Base-by-base conservation (phyloP, 2,888 invertebrate species). In the Alsophila aescularia region DNA sequence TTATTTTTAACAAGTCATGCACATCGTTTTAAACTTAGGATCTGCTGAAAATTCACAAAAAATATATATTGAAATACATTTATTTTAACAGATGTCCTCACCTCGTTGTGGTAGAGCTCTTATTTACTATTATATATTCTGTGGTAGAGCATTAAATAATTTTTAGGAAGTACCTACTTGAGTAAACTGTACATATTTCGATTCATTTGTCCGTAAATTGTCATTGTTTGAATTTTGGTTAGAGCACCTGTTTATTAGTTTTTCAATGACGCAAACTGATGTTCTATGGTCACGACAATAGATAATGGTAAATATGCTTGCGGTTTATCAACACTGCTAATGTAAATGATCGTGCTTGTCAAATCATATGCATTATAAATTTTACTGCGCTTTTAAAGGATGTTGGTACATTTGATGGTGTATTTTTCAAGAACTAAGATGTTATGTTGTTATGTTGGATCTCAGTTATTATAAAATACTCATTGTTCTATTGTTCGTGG, bases 401-500 rank as follows among this genome's bases (percentile, higher is more conserved):
- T 65, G 60, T 40, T 29, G 53, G 63, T 42, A 24, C 58, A 55
- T 59, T 9, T 41, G 51, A 63, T 65, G 14, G 39, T 61, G 56
- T 63, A 64, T 63, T 80, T 86, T 83, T 82, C 73, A 60, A 79
- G 87, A 86, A 87, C 67, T 73, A 74, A 74, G 78, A 81, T n/a
- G n/a, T n/a, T 81, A 77, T 77, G 78, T 80, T 75, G 81, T 82
- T 79, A 82, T 83, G 83, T 89, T 88, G 80, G 88, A 88, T n/a
- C n/a, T n/a, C n/a, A n/a, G n/a, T n/a, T n/a, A n/a, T n/a, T n/a
- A n/a, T n/a, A n/a, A n/a, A n/a, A 76, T 82, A 77, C 68, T 72
- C 84, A 88, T 90, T 90, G 90, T 90, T 90, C 88, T 78, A 90
- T 89, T 90, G 90, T 90, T 74, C 78, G 63, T 76, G 72, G 69